A percentile compares a stretch with the other conserved stretches of the same genome.
Evolutionary conservation across 2,797 vertebrate genomes (phyloP).

Genomic region (Cebuella pygmaea): DNA sequence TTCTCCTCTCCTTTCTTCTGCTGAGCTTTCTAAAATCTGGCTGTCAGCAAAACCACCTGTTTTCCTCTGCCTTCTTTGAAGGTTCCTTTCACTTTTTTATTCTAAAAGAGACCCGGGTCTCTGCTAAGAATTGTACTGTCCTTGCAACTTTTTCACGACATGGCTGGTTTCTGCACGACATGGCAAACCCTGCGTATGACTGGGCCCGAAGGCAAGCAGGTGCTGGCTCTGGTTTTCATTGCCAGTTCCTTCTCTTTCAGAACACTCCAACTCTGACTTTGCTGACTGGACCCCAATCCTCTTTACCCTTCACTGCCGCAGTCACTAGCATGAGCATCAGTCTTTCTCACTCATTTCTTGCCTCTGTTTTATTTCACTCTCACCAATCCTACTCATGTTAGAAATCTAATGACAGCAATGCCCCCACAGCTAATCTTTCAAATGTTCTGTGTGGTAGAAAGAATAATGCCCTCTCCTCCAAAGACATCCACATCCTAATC

Average conservation of each 20-base stretch:
- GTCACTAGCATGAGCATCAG: neutral
- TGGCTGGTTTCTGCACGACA: neutral
- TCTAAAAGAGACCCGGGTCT: neutral
- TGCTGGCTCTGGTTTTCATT: neutral
- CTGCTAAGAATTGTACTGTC: neutral
- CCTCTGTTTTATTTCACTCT: neutral
- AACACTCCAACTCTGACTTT: neutral
- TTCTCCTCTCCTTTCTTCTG: neutral
- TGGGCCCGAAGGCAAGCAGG: neutral
- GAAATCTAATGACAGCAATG: neutral
- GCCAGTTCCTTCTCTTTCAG: neutral
- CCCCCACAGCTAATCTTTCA: neutral
- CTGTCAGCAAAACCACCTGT: neutral
- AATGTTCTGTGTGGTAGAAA: neutral
- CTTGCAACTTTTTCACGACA: neutral
- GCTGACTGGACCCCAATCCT: neutral
- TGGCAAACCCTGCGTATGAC: neutral
- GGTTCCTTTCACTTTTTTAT: neutral
- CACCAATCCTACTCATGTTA: neutral
- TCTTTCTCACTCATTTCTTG: neutral
- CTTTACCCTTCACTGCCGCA: neutral
- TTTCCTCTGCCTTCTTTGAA: neutral
- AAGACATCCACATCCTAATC: neutral
- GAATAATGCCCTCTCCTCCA: neutral
- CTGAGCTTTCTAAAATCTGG: neutral